Evolutionary conservation across 2,888 invertebrate species (phyloP).

Genomic region (Venusia cambrica): DNA sequence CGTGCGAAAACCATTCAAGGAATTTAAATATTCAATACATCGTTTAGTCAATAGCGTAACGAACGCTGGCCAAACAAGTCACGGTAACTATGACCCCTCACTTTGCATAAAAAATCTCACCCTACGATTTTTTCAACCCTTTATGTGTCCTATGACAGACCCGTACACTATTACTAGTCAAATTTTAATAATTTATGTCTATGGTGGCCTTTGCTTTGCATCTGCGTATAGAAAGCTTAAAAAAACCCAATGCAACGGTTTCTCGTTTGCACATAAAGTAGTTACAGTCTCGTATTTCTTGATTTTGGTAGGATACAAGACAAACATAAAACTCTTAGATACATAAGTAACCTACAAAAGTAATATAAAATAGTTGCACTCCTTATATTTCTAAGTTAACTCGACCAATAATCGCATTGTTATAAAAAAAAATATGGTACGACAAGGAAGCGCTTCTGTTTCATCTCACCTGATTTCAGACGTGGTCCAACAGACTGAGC

Average conservation of each 20-base stretch:
- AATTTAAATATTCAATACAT: slow-evolving; percentile 60
- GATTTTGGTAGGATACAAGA: too few species aligned
- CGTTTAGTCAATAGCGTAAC: slow-evolving; percentile 55
- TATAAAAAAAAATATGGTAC: too few species aligned
- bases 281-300: too few species aligned
- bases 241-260: slow-evolving; percentile 10
- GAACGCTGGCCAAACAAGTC: slow-evolving; percentile 55
- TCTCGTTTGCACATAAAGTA: too few species aligned
- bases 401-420: too few species aligned
- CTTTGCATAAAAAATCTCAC: slow-evolving; percentile 65
- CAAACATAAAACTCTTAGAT: too few species aligned
- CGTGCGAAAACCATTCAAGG: slow-evolving; percentile 60
- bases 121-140: slow-evolving; percentile 71
- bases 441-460: too few species aligned
- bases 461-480: too few species aligned
- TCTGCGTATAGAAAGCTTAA: slow-evolving; percentile 45
- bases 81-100: slow-evolving; percentile 50
- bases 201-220: slow-evolving; percentile 59
- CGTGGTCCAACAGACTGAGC: too few species aligned
- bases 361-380: too few species aligned
- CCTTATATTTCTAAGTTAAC: too few species aligned
- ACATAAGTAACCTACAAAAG: too few species aligned
- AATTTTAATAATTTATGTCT: slow-evolving; percentile 79
- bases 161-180: slow-evolving; percentile 76
- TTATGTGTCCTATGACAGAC: slow-evolving; percentile 73